Base-by-base conservation (phyloP, 2,113 vertebrate genomes). In the Eidolon helvum region DNA sequence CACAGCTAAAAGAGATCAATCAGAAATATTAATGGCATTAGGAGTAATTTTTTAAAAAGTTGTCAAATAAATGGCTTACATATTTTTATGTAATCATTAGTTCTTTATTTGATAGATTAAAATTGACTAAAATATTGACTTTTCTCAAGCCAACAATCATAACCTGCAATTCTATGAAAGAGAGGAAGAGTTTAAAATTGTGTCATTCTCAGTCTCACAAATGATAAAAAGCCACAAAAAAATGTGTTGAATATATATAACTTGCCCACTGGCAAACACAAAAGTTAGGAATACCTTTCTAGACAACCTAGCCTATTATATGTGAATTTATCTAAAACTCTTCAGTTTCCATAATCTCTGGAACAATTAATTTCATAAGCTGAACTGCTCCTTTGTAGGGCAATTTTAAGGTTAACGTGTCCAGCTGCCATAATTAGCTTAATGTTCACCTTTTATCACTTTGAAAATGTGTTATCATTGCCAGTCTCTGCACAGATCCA, bases 81-180 rank as follows among this genome's bases (percentile, higher is more conserved):
- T 85, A 80, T 94, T 92, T 90, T 87, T 28, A 86, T 72, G 72
- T 84, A 90, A 90, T 95, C 78, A 80, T 72, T 82, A 92, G 26
- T 38, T 96, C 45, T 83, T 96, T 92, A 88, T 82, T 93, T 45
- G 21, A 91, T 77, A 87, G 26, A 85, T 94, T 85, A 88, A 96
- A 84, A 88, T 87, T 0, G 24, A 90, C 66, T 85, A 15, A 90
- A 96, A 90, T 92, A 86, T 50, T 96, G 85, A 92, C 19, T 90
- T 96, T 97, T 90, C 22, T 90, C 40, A 77, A 22, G 40, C 53
- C 69, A 88, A 63, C 9, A 94, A 14, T 40, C 57, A 63, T 63
- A 48, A 90, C 12, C 14, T 77, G 5, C 5, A 50, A 69, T 90
- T 90, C 93, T 87, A 80, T 79, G 88, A 65, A 78, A 88, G 26